Percentiles rank a stretch among this genome's conserved stretches.
These are phyloP conservation scores for Anguilla obscura DNA, from an alignment of 2,797 vertebrate species.

Conservation along the genomic window DNA sequence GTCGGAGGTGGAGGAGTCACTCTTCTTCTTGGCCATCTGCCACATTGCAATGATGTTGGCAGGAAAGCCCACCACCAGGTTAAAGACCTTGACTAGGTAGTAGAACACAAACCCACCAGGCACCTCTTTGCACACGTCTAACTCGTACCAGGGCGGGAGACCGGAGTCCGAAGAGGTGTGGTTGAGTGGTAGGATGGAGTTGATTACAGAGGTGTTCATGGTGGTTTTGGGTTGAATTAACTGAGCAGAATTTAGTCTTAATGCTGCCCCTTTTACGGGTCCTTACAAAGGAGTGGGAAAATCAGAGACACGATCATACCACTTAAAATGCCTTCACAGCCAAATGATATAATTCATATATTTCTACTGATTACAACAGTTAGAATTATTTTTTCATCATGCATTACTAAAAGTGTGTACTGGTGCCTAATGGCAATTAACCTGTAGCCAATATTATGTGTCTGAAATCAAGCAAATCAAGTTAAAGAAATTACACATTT, in stretches of 20 bases:
- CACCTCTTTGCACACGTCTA: constrained; percentile 50
- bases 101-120: constrained; percentile 68
- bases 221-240: not conserved
- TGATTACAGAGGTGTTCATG: constrained; percentile 44
- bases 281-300: not conserved
- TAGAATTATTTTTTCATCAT: too few relatives aligned
- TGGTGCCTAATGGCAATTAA: too few relatives aligned
- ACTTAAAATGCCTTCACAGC: too few relatives aligned
- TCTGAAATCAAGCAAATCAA: too few relatives aligned
- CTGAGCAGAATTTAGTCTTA: not conserved
- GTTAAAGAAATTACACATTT: too few relatives aligned
- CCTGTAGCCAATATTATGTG: too few relatives aligned
- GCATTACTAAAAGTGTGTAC: too few relatives aligned
- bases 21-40: constrained; percentile 60
- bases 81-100: constrained; percentile 45
- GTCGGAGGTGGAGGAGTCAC: constrained; percentile 57
- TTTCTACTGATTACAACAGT: too few relatives aligned
- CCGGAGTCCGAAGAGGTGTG: constrained; percentile 13
- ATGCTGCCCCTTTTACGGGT: not conserved
- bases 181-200: constrained; percentile 40
- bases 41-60: constrained; percentile 70
- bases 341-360: too few relatives aligned
- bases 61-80: constrained; percentile 65
- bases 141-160: constrained; percentile 63
- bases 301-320: constrained; percentile 24